These are phyloP conservation scores for Dipodomys stephensi DNA, from an alignment of 2,113 vertebrate species.

Conservation along the genomic window DNA sequence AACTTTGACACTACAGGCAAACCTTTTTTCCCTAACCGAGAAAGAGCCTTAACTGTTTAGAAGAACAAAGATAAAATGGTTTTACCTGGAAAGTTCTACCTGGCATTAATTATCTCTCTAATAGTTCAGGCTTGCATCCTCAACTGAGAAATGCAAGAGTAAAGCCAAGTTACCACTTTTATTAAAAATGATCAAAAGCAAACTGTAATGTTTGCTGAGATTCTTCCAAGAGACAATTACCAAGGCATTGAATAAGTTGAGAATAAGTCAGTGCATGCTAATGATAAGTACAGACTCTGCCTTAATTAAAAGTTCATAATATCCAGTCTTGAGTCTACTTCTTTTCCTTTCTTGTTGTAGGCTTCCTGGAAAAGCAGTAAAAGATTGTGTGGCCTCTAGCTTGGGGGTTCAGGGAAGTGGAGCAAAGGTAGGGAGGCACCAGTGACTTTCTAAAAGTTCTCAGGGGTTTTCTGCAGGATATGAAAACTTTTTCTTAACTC, in stretches of 20 bases:
- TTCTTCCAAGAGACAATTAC: slow-evolving; percentile 72
- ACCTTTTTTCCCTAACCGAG: not conserved
- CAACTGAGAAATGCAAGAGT: not conserved
- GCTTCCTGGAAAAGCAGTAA: not conserved
- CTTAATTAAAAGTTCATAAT: slow-evolving; percentile 66
- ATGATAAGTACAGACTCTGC: slow-evolving; percentile 44
- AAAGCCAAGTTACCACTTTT: slow-evolving; percentile 63
- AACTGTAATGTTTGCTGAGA: slow-evolving; percentile 65
- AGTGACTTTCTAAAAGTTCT: not conserved
- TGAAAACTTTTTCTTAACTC: not conserved
- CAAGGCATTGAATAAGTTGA: slow-evolving; percentile 46
- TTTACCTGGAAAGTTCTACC: not conserved
- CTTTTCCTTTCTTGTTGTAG: not conserved
- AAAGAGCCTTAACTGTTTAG: not conserved
- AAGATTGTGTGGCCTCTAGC: not conserved
- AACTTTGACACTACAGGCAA: not conserved
- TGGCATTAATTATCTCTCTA: slow-evolving; percentile 2
- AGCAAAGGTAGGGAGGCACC: not conserved
- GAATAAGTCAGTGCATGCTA: slow-evolving; percentile 72
- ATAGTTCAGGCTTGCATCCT: slow-evolving; percentile 19
- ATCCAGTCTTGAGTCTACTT: not conserved
- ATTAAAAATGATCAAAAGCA: slow-evolving; percentile 74
- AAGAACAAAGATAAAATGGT: slow-evolving; percentile 1
- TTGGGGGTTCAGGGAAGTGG: not conserved
- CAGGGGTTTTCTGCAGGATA: not conserved